phyloP scores from a whole-genome alignment of 2,797 vertebrate species.

The Hybognathus amarus region DNA sequence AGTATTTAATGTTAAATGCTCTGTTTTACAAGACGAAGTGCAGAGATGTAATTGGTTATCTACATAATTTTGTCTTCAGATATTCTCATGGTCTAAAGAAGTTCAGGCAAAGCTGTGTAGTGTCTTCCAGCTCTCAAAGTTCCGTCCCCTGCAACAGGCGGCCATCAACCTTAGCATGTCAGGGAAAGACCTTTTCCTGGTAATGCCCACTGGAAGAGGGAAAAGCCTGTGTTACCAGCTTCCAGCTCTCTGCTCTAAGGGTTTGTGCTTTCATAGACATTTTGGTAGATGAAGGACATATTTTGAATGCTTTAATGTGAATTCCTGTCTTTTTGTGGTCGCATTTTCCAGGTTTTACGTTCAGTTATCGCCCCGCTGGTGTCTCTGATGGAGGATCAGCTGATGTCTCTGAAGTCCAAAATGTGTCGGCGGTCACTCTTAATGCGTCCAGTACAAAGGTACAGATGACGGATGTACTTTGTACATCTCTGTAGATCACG shows the following conservation, averaged over 20 bases:
- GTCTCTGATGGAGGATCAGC: slow-evolving; percentile 97
- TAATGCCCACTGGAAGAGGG: slow-evolving; percentile 96
- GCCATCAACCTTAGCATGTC: slow-evolving; percentile 90
- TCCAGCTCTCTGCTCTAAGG: slow-evolving; percentile 88
- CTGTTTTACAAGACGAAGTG: not conserved
- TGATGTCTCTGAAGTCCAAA: slow-evolving; percentile 90
- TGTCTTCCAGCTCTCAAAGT: slow-evolving; percentile 83
- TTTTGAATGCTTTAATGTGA: not conserved
- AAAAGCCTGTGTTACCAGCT: slow-evolving; percentile 98
- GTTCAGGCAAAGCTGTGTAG: slow-evolving; percentile 76
- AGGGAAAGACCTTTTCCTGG: slow-evolving; percentile 88
- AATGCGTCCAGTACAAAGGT: slow-evolving; percentile 93
- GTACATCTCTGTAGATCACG: too few relatives aligned
- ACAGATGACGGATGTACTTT: not conserved
- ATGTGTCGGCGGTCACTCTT: slow-evolving; percentile 83
- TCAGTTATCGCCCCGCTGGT: slow-evolving; percentile 92
- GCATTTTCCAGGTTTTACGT: slow-evolving; percentile 84
- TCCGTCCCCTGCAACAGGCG: slow-evolving; percentile 88
- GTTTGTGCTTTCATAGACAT: slow-evolving; percentile 69
- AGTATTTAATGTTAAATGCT: not conserved
- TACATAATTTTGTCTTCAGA: slow-evolving; percentile 70
- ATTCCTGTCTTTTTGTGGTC: not conserved
- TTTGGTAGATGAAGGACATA: not conserved
- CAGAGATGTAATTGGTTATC: not conserved
- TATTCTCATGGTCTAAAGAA: slow-evolving; percentile 88